phyloP scores from a whole-genome alignment of 2,888 invertebrate genomes.

The Oscheius sp. region DNA sequence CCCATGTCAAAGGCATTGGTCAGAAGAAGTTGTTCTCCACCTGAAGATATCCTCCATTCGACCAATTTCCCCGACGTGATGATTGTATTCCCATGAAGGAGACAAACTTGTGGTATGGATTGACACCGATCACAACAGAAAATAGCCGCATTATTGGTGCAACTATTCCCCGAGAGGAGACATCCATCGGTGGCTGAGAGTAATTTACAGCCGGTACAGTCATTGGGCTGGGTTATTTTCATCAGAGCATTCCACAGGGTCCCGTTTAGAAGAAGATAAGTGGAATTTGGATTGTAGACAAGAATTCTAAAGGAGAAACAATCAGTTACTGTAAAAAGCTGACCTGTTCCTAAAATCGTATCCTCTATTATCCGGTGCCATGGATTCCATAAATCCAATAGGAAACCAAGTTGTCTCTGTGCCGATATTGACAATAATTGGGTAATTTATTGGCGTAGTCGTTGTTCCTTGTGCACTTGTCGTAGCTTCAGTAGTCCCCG shows the following conservation, averaged over 20 bases:
- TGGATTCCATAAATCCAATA: constrained; percentile 11
- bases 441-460: not conserved
- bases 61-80: constrained; percentile 5
- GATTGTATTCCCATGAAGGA: constrained; percentile 9
- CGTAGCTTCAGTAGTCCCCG: not conserved
- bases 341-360: constrained; percentile 18
- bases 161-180: not conserved
- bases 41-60: constrained; percentile 13
- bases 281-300: not conserved
- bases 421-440: not conserved
- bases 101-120: constrained; percentile 8
- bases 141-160: not conserved
- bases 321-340: not conserved
- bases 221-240: constrained; percentile 2
- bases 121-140: constrained; percentile 23
- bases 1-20: constrained; percentile 20
- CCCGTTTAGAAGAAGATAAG: not conserved
- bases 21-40: constrained; percentile 9
- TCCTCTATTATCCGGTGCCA: constrained; percentile 20
- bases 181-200: constrained; percentile 14
- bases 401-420: constrained; percentile 10
- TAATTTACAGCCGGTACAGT: constrained; percentile 16
- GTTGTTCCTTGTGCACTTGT: not conserved
- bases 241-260: not conserved
- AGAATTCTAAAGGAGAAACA: constrained; percentile 10